Conservation (phyloP, 2,113 vertebrate genomes). For the Hemiprocne comata region DNA sequence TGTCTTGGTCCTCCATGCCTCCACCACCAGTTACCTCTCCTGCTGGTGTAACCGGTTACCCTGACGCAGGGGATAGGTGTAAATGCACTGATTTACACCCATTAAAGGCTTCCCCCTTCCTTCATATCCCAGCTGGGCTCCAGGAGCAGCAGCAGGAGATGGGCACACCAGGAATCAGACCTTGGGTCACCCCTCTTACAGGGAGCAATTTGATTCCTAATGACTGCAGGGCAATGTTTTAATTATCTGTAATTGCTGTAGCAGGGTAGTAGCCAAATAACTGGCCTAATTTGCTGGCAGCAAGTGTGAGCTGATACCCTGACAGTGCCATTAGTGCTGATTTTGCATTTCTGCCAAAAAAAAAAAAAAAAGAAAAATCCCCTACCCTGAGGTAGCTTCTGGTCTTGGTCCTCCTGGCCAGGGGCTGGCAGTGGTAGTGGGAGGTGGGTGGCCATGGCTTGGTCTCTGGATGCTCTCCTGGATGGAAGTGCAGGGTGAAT, state of each 20-base stretch:
- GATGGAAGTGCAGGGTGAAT: fast-evolving
- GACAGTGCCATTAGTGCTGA: neutral
- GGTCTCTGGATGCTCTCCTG: neutral
- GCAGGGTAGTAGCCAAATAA: neutral
- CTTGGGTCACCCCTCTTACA: fast-evolving
- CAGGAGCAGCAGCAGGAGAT: neutral
- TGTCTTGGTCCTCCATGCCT: neutral
- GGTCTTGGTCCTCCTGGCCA: neutral
- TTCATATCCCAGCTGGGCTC: neutral
- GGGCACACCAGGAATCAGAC: neutral
- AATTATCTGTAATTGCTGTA: conserved; percentile 3
- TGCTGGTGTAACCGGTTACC: fast-evolving
- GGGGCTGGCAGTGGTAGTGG: neutral
- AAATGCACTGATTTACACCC: neutral
- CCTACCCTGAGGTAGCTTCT: neutral
- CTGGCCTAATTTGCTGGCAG: neutral
- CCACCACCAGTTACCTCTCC: neutral
- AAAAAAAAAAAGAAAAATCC: neutral
- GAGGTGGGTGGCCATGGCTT: neutral
- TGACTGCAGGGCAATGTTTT: neutral
- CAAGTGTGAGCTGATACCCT: neutral
- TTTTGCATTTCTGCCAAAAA: neutral
- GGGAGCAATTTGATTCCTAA: neutral
- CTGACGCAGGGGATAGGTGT: neutral
- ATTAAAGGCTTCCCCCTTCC: neutral